Evolutionary conservation across 2,797 vertebrate genomes (phyloP).

Genomic region (Trichosurus vulpecula): DNA sequence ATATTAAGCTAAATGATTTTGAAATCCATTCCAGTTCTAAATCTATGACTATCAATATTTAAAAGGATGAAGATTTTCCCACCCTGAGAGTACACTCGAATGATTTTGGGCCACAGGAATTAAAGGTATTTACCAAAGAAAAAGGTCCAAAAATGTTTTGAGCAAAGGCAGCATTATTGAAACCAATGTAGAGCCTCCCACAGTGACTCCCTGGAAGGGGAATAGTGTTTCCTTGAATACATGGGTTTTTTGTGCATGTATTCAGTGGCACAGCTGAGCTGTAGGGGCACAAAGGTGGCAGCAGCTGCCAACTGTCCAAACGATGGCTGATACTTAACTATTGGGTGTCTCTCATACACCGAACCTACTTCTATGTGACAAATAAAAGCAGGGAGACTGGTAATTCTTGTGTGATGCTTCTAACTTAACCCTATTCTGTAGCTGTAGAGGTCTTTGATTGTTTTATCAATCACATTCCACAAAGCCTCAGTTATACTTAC

Average conservation of each 20-base stretch:
- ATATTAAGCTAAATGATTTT: neutral
- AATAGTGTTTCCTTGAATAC: neutral
- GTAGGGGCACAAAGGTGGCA: too few species aligned
- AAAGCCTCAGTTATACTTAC: neutral
- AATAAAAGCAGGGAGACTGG: neutral
- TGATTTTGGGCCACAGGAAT: neutral
- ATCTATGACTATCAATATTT: neutral
- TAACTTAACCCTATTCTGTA: neutral
- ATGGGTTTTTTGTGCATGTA: neutral
- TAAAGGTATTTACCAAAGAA: neutral
- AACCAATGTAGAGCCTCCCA: neutral
- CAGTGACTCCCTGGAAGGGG: neutral
- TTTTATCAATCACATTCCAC: neutral
- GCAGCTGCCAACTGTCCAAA: neutral
- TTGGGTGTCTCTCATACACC: neutral
- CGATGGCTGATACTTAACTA: neutral
- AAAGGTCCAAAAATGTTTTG: neutral
- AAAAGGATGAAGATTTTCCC: neutral
- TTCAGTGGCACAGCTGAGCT: neutral
- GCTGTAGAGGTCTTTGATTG: neutral
- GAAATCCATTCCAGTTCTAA: neutral
- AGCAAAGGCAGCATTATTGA: neutral
- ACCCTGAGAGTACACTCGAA: neutral
- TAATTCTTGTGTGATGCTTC: neutral
- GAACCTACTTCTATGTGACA: neutral